phyloP scores from a whole-genome alignment of 2,888 invertebrate genomes.

The Pinctada fucata region DNA sequence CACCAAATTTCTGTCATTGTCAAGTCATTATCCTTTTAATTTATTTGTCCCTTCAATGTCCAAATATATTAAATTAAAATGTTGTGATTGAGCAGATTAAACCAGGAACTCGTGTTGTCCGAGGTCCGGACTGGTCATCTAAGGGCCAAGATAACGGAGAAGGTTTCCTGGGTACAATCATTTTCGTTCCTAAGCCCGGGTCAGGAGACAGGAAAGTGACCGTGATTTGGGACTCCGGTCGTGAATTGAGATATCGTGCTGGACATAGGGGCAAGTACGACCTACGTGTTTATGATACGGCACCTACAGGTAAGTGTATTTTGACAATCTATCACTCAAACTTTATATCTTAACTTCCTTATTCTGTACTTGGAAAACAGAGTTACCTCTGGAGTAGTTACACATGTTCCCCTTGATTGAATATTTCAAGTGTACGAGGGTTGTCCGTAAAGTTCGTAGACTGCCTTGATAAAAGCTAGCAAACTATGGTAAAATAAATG shows the following conservation, averaged over 20 bases:
- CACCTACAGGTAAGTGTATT: constrained; percentile 82
- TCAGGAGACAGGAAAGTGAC: constrained; percentile 37
- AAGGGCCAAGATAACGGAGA: constrained; percentile 40
- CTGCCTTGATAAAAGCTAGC: no score
- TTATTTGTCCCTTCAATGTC: no score
- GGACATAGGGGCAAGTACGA: constrained; percentile 86
- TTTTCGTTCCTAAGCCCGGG: constrained; percentile 38
- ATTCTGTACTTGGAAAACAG: no score
- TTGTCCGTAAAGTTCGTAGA: no score
- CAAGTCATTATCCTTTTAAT: no score
- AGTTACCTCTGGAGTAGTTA: no score
- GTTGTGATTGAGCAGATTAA: constrained; percentile 20
- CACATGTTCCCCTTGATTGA: no score
- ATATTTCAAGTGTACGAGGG: no score
- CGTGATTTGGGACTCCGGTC: constrained; percentile 58
- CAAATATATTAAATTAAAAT: no score
- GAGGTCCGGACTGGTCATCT: constrained; percentile 42
- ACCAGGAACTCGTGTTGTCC: constrained; percentile 35
- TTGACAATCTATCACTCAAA: not conserved
- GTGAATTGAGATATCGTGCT: constrained; percentile 50
- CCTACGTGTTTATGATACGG: constrained; percentile 87
- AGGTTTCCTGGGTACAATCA: constrained; percentile 39
- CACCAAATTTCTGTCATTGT: no score
- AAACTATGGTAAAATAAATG: no score
- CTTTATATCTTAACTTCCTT: no score